phyloP scores from a whole-genome alignment of 2,888 invertebrate species.

The Phytoseiulus persimilis region DNA sequence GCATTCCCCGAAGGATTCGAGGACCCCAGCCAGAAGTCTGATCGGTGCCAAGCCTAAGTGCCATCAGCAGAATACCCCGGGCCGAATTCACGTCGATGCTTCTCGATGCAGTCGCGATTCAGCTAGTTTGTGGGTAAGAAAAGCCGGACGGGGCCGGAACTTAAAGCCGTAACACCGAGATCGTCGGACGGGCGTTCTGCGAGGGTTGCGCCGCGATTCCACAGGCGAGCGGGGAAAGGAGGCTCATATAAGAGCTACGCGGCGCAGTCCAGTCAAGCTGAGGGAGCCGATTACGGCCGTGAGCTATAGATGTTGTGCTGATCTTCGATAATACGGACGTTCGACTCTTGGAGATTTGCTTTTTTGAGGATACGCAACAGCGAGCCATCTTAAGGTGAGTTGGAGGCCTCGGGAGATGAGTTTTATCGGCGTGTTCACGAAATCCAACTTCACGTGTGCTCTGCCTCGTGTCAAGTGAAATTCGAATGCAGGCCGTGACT shows the following conservation, averaged over 20 bases:
- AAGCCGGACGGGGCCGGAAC: neutral
- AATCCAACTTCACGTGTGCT: neutral
- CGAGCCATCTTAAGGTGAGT: neutral
- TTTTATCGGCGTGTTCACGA: neutral
- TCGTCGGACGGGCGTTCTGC: neutral
- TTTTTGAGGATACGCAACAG: neutral
- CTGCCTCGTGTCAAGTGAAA: neutral
- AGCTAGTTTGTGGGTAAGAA: neutral
- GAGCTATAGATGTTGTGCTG: neutral
- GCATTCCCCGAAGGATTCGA: neutral
- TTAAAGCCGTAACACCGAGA: neutral
- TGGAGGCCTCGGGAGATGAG: neutral
- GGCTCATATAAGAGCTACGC: slow-evolving; percentile 5
- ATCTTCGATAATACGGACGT: neutral
- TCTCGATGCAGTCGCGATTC: neutral
- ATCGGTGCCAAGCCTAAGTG: neutral
- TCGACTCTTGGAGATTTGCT: neutral
- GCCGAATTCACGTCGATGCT: neutral
- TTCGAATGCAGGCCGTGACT: neutral
- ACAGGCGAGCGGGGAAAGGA: neutral
- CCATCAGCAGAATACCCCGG: neutral
- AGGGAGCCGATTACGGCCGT: neutral
- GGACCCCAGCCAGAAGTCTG: neutral
- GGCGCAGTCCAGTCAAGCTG: neutral
- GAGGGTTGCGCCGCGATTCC: slow-evolving; percentile 5